Evolutionary conservation across 1,140 invertebrate genomes (phyloP).

Genomic region (Euura lappo): DNA sequence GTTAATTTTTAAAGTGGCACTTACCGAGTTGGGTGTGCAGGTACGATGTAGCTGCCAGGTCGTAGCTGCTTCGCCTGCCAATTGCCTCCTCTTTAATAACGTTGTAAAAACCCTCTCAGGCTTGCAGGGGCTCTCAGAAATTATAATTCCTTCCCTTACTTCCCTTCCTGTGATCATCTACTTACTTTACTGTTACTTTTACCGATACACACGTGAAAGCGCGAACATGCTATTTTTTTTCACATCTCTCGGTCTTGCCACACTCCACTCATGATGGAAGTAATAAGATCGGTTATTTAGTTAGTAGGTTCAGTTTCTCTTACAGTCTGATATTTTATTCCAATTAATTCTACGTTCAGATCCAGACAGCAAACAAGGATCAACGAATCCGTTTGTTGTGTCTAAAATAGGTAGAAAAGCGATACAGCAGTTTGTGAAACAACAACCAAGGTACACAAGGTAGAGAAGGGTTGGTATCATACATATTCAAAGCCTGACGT

Average conservation of each 20-base stretch:
- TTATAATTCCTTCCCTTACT: background rate
- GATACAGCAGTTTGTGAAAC: too few species aligned
- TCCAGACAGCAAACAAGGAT: too few species aligned
- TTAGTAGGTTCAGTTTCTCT: too few species aligned
- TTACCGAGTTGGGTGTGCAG: background rate
- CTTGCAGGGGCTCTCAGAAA: background rate
- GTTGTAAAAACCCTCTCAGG: constrained; percentile 1
- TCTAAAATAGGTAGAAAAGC: too few species aligned
- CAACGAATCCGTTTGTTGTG: too few species aligned
- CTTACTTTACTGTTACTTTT: background rate
- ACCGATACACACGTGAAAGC: background rate
- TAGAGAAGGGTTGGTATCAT: too few species aligned
- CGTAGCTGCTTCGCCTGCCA: background rate
- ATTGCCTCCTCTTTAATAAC: constrained; percentile 1
- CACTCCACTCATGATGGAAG: too few species aligned
- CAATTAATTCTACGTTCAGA: too few species aligned
- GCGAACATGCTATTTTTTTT: background rate
- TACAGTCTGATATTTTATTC: too few species aligned
- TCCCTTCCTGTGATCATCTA: background rate
- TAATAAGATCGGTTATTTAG: too few species aligned
- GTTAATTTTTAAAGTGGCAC: constrained; percentile 7
- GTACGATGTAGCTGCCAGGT: background rate
- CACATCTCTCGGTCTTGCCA: too few species aligned
- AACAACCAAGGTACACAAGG: too few species aligned
- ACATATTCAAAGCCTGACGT: background rate